Percentiles rank a stretch among this genome's conserved stretches.
Evolutionary conservation across 2,113 vertebrate species (phyloP).

Genomic region (Rafetus swinhoei): DNA sequence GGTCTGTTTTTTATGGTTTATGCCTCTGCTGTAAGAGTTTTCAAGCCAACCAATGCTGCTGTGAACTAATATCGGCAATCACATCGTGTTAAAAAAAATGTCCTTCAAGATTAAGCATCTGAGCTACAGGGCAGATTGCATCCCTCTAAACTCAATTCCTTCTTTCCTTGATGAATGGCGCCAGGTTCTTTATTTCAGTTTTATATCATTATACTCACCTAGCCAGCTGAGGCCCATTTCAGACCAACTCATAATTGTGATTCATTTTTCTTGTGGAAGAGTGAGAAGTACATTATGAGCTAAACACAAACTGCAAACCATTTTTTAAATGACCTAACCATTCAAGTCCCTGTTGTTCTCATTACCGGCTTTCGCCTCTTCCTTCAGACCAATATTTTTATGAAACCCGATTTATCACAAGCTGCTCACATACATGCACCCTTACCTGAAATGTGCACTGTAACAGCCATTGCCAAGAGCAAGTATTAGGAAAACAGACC

Average conservation of each 20-base stretch:
- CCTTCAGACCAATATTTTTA: not conserved
- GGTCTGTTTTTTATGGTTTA: conserved; percentile 23
- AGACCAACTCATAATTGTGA: conserved; percentile 21
- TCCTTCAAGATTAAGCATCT: conserved; percentile 32
- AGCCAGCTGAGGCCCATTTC: conserved; percentile 28
- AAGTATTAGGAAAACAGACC: not conserved
- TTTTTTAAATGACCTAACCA: not conserved
- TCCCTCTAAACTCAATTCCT: conserved; percentile 54
- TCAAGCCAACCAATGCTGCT: not conserved
- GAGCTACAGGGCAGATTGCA: conserved; percentile 35
- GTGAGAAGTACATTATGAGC: conserved; percentile 21
- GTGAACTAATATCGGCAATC: conserved; percentile 32
- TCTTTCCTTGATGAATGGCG: conserved; percentile 54
- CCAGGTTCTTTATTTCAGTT: conserved; percentile 56
- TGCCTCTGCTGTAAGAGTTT: not conserved
- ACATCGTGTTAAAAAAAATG: conserved; percentile 29
- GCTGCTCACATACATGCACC: not conserved
- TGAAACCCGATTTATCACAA: conserved; percentile 15
- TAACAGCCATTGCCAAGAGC: not conserved
- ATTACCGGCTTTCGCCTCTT: conserved; percentile 26
- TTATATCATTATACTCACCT: conserved; percentile 43
- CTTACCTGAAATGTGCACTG: not conserved
- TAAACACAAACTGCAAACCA: conserved; percentile 1
- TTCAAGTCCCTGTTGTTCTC: not conserved
- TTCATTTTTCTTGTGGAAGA: conserved; percentile 15